Conservation (phyloP, 1,140 invertebrate species). For the Ephestia elutella region DNA sequence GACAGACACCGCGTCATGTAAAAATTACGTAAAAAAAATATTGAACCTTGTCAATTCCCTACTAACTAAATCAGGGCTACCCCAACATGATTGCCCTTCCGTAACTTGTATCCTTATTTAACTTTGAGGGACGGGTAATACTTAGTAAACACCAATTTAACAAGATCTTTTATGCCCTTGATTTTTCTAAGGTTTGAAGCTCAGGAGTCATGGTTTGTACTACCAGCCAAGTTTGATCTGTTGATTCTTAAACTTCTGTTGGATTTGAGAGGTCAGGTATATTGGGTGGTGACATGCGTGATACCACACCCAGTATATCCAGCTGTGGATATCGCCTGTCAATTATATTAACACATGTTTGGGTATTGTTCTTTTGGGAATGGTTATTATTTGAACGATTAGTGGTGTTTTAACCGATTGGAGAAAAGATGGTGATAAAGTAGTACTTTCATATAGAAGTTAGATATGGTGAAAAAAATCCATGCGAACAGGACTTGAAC, state of each 20-base stretch:
- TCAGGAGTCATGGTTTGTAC: neutral
- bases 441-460: too few species aligned
- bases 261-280: too few species aligned
- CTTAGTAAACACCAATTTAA: neutral
- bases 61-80: slow-evolving; percentile 8
- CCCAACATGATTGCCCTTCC: neutral
- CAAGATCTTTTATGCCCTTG: neutral
- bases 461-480: too few species aligned
- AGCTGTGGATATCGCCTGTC: neutral
- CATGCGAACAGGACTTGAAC: too few species aligned
- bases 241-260: too few species aligned
- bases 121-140: neutral
- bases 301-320: neutral
- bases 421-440: too few species aligned
- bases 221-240: too few species aligned
- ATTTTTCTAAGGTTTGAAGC: neutral
- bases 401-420: too few species aligned
- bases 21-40: neutral
- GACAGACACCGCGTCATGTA: neutral
- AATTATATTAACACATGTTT: neutral
- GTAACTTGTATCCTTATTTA: neutral
- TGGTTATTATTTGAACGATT: too few species aligned
- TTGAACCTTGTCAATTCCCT: too few species aligned
- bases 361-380: neutral
- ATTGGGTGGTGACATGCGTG: neutral